Conservation (phyloP, 2,113 vertebrate species). For the Rhagologus leucostigma region DNA sequence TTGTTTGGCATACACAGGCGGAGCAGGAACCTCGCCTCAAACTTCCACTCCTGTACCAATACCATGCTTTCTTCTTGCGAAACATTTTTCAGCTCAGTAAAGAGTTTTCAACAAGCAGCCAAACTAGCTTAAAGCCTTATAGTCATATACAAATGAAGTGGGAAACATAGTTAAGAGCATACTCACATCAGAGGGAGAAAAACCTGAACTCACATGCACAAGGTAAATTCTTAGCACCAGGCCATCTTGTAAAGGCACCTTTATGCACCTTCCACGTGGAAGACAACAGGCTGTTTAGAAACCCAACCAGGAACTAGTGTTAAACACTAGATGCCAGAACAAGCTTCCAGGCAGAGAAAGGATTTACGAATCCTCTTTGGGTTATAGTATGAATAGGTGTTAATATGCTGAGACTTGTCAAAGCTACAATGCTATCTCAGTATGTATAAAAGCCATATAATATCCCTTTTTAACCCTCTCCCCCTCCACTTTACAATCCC, state of each 20-base stretch:
- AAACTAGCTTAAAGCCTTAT: neutral
- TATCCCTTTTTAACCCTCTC: neutral
- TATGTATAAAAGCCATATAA: neutral
- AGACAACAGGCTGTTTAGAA: neutral
- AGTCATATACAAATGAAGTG: neutral
- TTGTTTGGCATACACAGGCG: accelerated
- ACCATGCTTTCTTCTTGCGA: neutral
- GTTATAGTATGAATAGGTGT: neutral
- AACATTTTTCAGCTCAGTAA: neutral
- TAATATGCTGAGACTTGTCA: neutral
- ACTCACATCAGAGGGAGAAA: neutral
- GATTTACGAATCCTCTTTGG: neutral
- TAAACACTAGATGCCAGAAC: neutral
- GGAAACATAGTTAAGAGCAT: neutral
- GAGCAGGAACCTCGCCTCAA: neutral
- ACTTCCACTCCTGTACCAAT: neutral
- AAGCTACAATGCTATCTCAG: neutral
- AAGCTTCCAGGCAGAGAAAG: neutral
- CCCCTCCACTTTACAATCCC: neutral
- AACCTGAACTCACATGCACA: accelerated
- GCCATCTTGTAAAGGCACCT: neutral
- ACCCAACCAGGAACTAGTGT: neutral
- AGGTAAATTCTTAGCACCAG: neutral
- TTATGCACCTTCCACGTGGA: neutral
- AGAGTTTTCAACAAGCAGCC: neutral